Evolutionary conservation across 1,140 invertebrate species (phyloP).

Genomic region (Bradynema listronoti): DNA sequence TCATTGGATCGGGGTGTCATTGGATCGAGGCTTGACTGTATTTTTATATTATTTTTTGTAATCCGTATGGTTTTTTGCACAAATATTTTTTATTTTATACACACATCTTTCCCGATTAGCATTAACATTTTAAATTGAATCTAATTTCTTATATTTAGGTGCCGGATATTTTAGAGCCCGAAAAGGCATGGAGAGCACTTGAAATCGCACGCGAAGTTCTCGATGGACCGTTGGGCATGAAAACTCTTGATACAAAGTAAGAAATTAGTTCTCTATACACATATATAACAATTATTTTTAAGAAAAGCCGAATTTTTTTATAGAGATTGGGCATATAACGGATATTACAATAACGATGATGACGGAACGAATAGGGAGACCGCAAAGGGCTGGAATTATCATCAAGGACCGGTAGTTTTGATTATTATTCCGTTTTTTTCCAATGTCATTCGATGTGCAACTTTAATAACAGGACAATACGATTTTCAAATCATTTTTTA

Average conservation of each 20-base stretch:
- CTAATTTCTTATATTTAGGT: conserved; percentile 69
- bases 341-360: conserved; percentile 84
- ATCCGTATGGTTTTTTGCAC: too few relatives aligned
- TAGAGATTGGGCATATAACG: conserved; percentile 85
- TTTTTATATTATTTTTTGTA: too few relatives aligned
- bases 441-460: background rate
- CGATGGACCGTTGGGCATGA: conserved; percentile 80
- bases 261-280: conserved; percentile 11
- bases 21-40: too few relatives aligned
- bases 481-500: too few relatives aligned
- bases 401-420: conserved; percentile 80
- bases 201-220: conserved; percentile 70
- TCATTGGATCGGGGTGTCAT: too few relatives aligned
- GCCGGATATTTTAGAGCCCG: conserved; percentile 77
- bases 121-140: too few relatives aligned
- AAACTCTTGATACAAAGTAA: conserved; percentile 80
- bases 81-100: too few relatives aligned
- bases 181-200: conserved; percentile 77
- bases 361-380: conserved; percentile 74
- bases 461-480: too few relatives aligned
- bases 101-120: too few relatives aligned
- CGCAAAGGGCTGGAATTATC: conserved; percentile 94
- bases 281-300: too few relatives aligned
- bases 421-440: background rate
- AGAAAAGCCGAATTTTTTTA: too few relatives aligned